Conservation (phyloP, 2,113 vertebrate genomes). For the Aix galericulata region DNA sequence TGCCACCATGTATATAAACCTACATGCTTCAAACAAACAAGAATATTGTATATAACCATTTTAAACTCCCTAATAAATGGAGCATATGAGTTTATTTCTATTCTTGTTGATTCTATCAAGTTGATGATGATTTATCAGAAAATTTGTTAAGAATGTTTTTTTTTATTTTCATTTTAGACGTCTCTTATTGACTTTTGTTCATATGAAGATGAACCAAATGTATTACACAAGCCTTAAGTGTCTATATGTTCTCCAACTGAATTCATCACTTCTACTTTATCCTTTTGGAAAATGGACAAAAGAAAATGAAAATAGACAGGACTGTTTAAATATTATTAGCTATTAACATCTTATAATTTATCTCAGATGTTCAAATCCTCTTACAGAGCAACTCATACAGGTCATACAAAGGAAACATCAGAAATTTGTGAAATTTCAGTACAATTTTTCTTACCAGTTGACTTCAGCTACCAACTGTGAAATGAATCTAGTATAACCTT, state of each 20-base stretch:
- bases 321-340: not conserved
- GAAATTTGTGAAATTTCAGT: not conserved
- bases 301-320: not conserved
- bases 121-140: slow-evolving; percentile 9
- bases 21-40: not conserved
- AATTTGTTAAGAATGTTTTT: not conserved
- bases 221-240: not conserved
- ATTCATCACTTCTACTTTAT: slow-evolving; percentile 5
- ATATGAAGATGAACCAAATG: not conserved
- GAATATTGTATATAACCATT: not conserved
- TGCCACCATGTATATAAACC: too few relatives aligned
- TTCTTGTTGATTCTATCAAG: not conserved
- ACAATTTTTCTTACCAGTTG: not conserved
- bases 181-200: not conserved
- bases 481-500: not conserved
- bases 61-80: not conserved
- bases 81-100: not conserved
- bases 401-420: not conserved
- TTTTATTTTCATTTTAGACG: not conserved
- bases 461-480: not conserved
- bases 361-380: not conserved
- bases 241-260: not conserved
- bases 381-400: not conserved
- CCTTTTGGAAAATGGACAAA: not conserved
- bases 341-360: not conserved